phyloP scores from a whole-genome alignment of 1,140 invertebrate species.

The Procambarus clarkii region DNA sequence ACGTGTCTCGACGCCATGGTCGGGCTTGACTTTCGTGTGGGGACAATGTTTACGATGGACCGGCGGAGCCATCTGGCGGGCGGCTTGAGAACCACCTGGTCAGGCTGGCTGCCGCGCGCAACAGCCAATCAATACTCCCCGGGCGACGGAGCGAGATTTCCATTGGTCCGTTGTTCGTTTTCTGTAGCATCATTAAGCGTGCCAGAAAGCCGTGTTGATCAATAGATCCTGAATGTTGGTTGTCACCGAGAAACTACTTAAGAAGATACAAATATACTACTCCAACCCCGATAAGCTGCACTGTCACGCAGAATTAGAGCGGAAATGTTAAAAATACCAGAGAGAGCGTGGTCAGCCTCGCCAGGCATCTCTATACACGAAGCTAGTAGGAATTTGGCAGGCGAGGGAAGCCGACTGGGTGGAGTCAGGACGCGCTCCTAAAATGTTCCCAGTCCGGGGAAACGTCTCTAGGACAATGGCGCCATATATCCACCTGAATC shows the following conservation, averaged over 20 bases:
- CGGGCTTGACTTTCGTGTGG: too few species aligned
- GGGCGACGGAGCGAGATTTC: background rate
- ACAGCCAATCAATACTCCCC: background rate
- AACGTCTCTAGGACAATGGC: background rate
- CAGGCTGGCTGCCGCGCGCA: background rate
- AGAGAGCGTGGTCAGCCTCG: background rate
- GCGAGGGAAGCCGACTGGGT: background rate
- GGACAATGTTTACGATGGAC: too few species aligned
- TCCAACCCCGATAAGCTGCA: background rate
- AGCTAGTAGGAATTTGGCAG: background rate
- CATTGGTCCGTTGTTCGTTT: background rate
- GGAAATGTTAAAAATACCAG: background rate
- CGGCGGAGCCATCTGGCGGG: too few species aligned
- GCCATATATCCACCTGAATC: constrained; percentile 28
- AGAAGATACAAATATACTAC: background rate
- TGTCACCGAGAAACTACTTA: too few species aligned
- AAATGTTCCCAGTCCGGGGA: background rate
- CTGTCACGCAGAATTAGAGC: background rate
- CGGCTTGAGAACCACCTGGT: too few species aligned
- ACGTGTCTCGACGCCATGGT: too few species aligned
- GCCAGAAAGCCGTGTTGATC: background rate
- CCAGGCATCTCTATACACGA: background rate
- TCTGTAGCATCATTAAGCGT: background rate
- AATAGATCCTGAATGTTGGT: background rate
- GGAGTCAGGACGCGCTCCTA: background rate